Evolutionary conservation across 2,888 invertebrate genomes (phyloP).

Genomic region (Thera britannica): DNA sequence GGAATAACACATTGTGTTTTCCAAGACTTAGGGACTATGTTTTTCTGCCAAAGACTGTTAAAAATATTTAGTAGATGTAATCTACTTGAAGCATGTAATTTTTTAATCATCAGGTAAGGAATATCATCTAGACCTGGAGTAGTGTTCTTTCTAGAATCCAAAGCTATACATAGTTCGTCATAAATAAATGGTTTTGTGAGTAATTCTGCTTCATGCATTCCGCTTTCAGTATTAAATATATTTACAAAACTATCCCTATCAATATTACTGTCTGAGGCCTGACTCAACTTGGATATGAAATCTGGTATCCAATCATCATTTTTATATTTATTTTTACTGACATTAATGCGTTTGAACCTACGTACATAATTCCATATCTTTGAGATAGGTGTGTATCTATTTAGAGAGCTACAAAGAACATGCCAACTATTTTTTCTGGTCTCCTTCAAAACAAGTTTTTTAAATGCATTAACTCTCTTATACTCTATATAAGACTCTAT

Average conservation of each 20-base stretch:
- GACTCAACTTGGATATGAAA: neutral
- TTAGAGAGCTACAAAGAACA: neutral
- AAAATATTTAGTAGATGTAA: neutral
- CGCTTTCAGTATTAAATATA: neutral
- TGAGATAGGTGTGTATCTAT: neutral
- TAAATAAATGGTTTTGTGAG: neutral
- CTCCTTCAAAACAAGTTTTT: conserved; percentile 1
- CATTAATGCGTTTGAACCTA: neutral
- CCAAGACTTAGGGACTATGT: neutral
- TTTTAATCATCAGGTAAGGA: neutral
- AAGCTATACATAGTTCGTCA: neutral
- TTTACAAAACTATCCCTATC: neutral
- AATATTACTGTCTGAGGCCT: conserved; percentile 1
- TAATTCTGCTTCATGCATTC: neutral
- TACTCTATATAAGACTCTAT: neutral
- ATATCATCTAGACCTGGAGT: neutral
- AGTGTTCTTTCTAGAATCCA: neutral
- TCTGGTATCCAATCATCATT: neutral
- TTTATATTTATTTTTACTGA: neutral
- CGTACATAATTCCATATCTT: neutral
- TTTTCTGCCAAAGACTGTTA: neutral
- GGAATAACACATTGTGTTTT: too few relatives aligned
- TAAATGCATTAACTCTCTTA: neutral
- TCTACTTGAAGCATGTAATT: neutral
- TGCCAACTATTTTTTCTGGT: neutral